Percentiles rank a stretch among this genome's conserved stretches.
Conservation (phyloP, 2,888 invertebrate species). For the Strigamia maritima region DNA sequence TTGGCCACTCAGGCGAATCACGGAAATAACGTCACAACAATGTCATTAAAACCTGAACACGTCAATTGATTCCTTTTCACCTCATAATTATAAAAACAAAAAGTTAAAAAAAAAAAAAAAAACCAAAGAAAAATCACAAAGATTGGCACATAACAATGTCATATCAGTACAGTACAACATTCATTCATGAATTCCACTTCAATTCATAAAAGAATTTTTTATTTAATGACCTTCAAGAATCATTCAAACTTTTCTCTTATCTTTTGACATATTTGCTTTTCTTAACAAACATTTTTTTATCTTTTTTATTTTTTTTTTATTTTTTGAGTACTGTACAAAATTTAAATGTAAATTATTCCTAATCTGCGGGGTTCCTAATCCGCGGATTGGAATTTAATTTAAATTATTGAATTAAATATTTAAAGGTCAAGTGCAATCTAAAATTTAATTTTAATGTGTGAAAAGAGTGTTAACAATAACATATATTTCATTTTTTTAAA, state of each 20-base stretch:
- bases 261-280: background rate
- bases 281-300: background rate
- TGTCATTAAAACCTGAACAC: background rate
- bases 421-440: too few relatives aligned
- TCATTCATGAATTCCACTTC: conserved; percentile 17
- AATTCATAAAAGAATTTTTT: conserved; percentile 1
- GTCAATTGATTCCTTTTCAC: conserved; percentile 1
- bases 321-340: too few relatives aligned
- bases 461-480: too few relatives aligned
- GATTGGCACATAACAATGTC: background rate
- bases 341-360: too few relatives aligned
- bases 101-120: background rate
- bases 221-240: background rate
- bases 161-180: background rate
- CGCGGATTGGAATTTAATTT: too few relatives aligned
- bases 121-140: background rate
- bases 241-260: background rate
- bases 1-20: background rate
- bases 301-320: background rate
- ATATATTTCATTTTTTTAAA: too few relatives aligned
- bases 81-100: background rate
- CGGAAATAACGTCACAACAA: background rate
- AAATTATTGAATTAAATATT: too few relatives aligned
- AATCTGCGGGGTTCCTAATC: too few relatives aligned
- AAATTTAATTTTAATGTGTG: too few relatives aligned